phyloP scores from a whole-genome alignment of 2,888 invertebrate genomes.

The Drosophila kanekoi region DNA sequence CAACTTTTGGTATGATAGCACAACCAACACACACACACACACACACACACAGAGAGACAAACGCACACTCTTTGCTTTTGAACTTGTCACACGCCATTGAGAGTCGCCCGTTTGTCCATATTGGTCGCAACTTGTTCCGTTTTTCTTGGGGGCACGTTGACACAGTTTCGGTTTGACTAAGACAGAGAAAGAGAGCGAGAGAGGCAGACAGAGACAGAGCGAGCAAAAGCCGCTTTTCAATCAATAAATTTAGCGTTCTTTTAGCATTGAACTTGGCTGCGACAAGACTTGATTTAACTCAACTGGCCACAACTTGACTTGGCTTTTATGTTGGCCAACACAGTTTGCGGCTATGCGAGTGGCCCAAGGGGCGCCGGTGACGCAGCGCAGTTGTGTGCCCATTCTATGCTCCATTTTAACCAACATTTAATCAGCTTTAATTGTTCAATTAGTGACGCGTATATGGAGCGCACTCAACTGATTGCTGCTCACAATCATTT shows the following conservation, averaged over 20 bases:
- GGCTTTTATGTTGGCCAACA: slow-evolving; percentile 37
- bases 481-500: slow-evolving; percentile 12
- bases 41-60: slow-evolving; percentile 15
- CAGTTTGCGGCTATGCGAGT: slow-evolving; percentile 50
- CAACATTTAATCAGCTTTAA: slow-evolving; percentile 59
- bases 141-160: slow-evolving; percentile 66
- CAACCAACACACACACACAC: slow-evolving; percentile 39
- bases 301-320: slow-evolving; percentile 4
- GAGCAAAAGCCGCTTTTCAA: slow-evolving; percentile 47
- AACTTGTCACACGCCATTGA: slow-evolving; percentile 76
- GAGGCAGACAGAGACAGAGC: background rate
- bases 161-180: slow-evolving; percentile 61
- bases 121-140: slow-evolving; percentile 72
- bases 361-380: slow-evolving; percentile 39
- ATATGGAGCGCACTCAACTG: slow-evolving; percentile 38
- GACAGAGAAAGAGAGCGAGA: background rate
- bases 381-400: slow-evolving; percentile 25
- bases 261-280: slow-evolving; percentile 49
- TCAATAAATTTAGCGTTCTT: slow-evolving; percentile 61
- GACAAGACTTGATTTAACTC: slow-evolving; percentile 27
- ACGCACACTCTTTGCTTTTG: slow-evolving; percentile 43
- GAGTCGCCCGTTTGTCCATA: slow-evolving; percentile 64
- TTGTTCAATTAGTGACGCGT: slow-evolving; percentile 67
- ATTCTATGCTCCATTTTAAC: slow-evolving; percentile 60
- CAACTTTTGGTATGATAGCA: slow-evolving; percentile 44